A percentile compares a stretch with the other conserved stretches of the same genome.
Conservation (phyloP, 2,888 invertebrate genomes). For the Stenichneumon culpator region DNA sequence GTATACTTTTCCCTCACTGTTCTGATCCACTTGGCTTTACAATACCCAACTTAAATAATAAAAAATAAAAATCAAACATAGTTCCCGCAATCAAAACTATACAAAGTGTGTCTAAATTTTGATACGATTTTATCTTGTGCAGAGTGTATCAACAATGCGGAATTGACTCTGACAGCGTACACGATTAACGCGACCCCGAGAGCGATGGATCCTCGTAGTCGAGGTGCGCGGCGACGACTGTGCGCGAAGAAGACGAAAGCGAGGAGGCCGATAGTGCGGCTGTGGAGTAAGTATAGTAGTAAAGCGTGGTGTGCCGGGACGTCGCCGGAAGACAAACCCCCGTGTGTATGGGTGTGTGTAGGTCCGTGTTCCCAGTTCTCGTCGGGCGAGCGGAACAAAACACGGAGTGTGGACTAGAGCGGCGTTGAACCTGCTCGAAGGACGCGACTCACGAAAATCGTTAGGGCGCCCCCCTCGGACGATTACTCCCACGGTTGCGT, state of each 20-base stretch:
- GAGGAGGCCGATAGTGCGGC: slow-evolving; percentile 52
- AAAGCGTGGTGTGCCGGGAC: slow-evolving; percentile 53
- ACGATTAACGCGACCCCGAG: slow-evolving; percentile 41
- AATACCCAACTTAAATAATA: no score
- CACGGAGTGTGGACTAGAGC: slow-evolving; percentile 21
- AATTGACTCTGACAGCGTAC: neutral
- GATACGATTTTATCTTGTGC: neutral
- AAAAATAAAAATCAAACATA: neutral
- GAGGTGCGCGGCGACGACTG: slow-evolving; percentile 78
- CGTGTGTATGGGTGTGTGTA: neutral
- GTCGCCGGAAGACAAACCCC: slow-evolving; percentile 59
- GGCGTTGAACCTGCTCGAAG: slow-evolving; percentile 64
- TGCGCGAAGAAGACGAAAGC: slow-evolving; percentile 65
- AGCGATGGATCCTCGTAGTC: slow-evolving; percentile 74
- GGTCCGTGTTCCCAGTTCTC: neutral
- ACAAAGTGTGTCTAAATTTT: neutral
- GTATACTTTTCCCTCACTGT: no score
- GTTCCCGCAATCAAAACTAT: neutral
- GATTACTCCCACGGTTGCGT: slow-evolving; percentile 1
- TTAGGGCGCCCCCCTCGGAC: slow-evolving; percentile 35
- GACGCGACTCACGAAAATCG: slow-evolving; percentile 66
- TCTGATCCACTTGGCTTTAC: no score
- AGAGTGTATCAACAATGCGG: neutral
- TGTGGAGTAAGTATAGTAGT: slow-evolving; percentile 23
- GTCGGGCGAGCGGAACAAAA: neutral